A percentile compares a stretch with the other conserved stretches of the same genome.
Evolutionary conservation across 2,888 invertebrate species (phyloP).

Genomic region (Dynastes hyllus): DNA sequence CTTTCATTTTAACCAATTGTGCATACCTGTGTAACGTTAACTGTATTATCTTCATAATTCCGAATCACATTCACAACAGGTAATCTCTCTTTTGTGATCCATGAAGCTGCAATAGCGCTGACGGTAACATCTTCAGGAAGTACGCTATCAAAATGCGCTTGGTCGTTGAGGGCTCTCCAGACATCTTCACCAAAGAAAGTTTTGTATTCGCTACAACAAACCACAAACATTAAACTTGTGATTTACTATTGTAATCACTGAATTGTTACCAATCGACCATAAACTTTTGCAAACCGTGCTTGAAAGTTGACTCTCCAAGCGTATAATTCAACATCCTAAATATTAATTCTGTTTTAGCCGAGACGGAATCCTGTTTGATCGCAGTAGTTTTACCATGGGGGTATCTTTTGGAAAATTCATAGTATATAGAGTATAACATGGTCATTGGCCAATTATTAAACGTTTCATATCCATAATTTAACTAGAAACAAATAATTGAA

Average conservation of each 20-base stretch:
- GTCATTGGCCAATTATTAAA: conserved; percentile 89
- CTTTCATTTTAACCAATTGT: neutral
- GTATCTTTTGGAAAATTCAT: conserved; percentile 85
- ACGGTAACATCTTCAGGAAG: conserved; percentile 76
- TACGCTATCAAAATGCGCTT: conserved; percentile 77
- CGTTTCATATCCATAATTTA: conserved; percentile 81
- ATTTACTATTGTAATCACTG: neutral
- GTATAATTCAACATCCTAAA: conserved; percentile 94
- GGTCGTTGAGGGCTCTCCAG: conserved; percentile 82
- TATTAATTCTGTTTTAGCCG: conserved; percentile 84
- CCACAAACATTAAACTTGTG: conserved; percentile 9
- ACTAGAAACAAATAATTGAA: conserved; percentile 69
- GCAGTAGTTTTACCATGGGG: conserved; percentile 86
- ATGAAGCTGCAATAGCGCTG: conserved; percentile 84
- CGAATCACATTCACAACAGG: conserved; percentile 83
- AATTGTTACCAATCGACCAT: conserved; percentile 75
- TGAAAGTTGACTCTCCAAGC: conserved; percentile 84
- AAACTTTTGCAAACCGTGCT: conserved; percentile 81
- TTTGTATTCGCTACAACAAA: conserved; percentile 75
- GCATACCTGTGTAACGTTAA: conserved; percentile 78
- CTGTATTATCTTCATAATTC: conserved; percentile 78
- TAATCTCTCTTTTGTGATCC: conserved; percentile 87
- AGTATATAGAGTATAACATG: conserved; percentile 83
- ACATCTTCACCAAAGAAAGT: conserved; percentile 87
- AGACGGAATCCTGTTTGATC: conserved; percentile 82